phyloP scores from a whole-genome alignment of 2,888 invertebrate species.

The Pimpla rufipes region DNA sequence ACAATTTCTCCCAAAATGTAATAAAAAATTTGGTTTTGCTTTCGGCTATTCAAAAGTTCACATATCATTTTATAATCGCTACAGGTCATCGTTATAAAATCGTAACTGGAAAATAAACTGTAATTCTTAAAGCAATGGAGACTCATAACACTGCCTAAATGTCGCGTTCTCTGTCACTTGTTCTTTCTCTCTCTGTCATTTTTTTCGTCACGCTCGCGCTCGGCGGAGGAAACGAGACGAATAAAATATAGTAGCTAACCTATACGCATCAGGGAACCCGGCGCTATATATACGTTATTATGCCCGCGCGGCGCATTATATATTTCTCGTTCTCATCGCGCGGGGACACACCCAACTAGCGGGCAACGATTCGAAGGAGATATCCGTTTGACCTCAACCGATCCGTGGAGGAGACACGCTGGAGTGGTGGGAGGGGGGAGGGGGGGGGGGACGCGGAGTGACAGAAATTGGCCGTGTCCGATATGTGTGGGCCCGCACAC shows the following conservation, averaged over 20 bases:
- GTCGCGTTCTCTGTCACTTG: conserved; percentile 9
- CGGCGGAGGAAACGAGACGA: conserved; percentile 65
- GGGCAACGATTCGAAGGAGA: conserved; percentile 68
- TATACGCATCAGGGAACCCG: conserved; percentile 48
- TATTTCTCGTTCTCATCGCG: conserved; percentile 66
- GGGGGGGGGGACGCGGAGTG: conserved; percentile 68
- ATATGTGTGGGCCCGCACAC: conserved; percentile 71
- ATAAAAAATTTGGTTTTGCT: too few species aligned
- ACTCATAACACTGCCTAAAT: too few species aligned
- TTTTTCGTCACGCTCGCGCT: conserved; percentile 62
- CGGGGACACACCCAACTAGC: conserved; percentile 70
- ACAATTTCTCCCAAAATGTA: too few species aligned
- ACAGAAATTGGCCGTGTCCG: conserved; percentile 83
- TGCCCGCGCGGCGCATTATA: conserved; percentile 44
- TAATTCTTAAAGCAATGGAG: too few species aligned
- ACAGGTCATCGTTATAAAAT: too few species aligned
- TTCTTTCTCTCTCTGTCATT: too few species aligned
- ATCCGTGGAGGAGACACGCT: conserved; percentile 67
- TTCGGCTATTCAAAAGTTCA: too few species aligned
- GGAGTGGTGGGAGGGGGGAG: conserved; percentile 5
- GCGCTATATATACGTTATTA: conserved; percentile 21
- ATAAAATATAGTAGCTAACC: conserved; percentile 44
- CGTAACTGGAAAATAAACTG: too few species aligned
- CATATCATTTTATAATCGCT: too few species aligned
- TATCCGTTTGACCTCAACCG: conserved; percentile 71